phyloP scores from a whole-genome alignment of 2,113 vertebrate genomes.

The Grantiella picta region DNA sequence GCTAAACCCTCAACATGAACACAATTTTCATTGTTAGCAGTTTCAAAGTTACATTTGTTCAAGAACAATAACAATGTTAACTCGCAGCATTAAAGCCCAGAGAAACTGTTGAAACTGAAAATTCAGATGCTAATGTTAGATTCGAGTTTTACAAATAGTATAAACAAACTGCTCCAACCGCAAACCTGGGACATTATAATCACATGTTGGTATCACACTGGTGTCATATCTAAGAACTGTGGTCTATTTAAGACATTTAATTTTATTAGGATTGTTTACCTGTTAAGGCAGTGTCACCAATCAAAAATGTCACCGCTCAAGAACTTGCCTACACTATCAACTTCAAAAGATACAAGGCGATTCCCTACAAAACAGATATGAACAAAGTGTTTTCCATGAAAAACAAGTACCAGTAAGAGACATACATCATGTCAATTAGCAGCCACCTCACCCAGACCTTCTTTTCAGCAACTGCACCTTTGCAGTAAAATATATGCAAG shows the following conservation, averaged over 20 bases:
- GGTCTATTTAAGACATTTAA: background rate
- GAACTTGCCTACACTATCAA: background rate
- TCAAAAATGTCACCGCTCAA: background rate
- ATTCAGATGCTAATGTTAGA: background rate
- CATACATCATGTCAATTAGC: background rate
- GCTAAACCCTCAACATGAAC: background rate
- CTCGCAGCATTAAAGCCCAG: background rate
- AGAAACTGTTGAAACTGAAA: background rate
- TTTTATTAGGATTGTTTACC: background rate
- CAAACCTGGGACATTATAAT: background rate
- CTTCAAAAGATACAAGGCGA: background rate
- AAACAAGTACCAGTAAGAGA: background rate
- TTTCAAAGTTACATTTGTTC: background rate
- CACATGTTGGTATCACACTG: background rate
- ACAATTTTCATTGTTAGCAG: background rate
- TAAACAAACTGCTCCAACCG: background rate
- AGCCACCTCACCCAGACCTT: background rate
- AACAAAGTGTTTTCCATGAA: background rate
- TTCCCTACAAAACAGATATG: background rate
- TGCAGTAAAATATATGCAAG: background rate
- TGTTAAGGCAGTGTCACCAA: background rate
- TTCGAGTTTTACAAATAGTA: background rate
- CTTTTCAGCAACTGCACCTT: background rate
- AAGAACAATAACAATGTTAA: background rate
- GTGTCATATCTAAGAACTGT: background rate